Percentiles rank a stretch among this genome's conserved stretches.
These are phyloP conservation scores for Patiria pectinifera DNA, from an alignment of 53 echinoderm and acorn worm species.

Conservation along the genomic window DNA sequence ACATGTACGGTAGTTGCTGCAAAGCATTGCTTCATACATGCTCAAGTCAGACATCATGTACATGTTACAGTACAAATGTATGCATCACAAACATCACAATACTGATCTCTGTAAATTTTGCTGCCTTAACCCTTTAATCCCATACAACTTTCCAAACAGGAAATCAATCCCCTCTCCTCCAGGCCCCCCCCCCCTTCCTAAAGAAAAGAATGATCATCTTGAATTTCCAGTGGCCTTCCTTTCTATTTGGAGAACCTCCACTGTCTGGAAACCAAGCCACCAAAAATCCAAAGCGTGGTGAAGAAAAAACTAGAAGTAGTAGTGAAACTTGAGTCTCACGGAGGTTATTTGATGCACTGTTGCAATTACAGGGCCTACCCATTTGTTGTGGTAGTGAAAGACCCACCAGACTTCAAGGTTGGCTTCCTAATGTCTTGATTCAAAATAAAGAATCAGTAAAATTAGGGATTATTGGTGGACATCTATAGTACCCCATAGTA, in stretches of 20 bases:
- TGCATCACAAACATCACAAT: not conserved
- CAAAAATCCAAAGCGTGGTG: not conserved
- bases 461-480: no score
- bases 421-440: not conserved
- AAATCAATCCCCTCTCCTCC: not conserved
- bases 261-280: not conserved
- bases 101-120: not conserved
- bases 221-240: conserved; percentile 52
- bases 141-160: not conserved
- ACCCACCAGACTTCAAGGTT: conserved; percentile 21
- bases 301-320: not conserved
- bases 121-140: conserved; percentile 8
- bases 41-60: not conserved
- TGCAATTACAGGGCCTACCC: conserved; percentile 17
- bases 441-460: not conserved
- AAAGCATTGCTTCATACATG: no score
- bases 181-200: not conserved
- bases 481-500: no score
- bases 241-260: conserved; percentile 40
- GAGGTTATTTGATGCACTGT: not conserved
- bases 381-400: conserved; percentile 55
- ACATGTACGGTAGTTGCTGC: no score
- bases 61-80: not conserved
- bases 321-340: conserved; percentile 40
- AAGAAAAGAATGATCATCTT: not conserved